A percentile compares a stretch with the other conserved stretches of the same genome.
phyloP scores from a whole-genome alignment of 2,113 vertebrate genomes.

The Halcyon malimbica region DNA sequence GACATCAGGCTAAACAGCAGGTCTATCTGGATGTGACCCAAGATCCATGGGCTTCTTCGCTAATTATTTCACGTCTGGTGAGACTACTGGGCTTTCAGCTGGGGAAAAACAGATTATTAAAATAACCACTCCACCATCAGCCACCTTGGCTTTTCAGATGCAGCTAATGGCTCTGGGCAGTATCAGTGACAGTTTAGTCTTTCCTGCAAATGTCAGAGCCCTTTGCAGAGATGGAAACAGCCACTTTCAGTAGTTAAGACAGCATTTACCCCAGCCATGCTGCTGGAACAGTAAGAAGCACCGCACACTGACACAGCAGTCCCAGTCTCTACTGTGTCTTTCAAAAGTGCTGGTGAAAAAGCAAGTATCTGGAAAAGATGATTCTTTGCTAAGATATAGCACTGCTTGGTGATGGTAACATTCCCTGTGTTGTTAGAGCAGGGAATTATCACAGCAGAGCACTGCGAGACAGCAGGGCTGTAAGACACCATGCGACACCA shows the following conservation, averaged over 20 bases:
- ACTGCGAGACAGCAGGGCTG: background rate
- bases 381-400: background rate
- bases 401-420: background rate
- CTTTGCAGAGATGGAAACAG: background rate
- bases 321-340: background rate
- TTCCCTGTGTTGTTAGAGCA: background rate
- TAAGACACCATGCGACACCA: background rate
- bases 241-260: background rate
- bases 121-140: background rate
- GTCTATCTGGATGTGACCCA: background rate
- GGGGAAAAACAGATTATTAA: background rate
- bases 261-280: background rate
- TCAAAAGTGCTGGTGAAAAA: background rate
- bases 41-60: background rate
- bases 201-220: background rate
- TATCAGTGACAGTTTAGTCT: background rate
- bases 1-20: conserved; percentile 35
- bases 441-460: background rate
- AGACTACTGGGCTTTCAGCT: background rate
- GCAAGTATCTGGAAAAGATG: background rate
- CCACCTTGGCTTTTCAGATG: background rate
- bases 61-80: conserved; percentile 12
- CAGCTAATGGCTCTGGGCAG: background rate
- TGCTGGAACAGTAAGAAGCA: background rate
- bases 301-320: background rate